Conservation (phyloP, 2,113 vertebrate species). For the Anarhynchus alexandrinus region DNA sequence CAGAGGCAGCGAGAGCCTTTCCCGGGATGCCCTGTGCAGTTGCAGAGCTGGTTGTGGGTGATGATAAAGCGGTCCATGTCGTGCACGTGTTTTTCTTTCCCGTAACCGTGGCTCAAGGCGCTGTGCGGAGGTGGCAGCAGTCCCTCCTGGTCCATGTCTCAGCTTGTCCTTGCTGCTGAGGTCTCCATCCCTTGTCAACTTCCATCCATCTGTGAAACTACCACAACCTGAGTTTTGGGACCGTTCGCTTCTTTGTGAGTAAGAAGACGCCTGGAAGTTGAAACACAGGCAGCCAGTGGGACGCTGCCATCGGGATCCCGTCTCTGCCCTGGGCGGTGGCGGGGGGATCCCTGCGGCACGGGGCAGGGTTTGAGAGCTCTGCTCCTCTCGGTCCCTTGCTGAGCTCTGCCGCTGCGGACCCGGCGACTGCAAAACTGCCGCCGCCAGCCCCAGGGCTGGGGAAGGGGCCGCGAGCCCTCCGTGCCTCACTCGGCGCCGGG, state of each 20-base stretch:
- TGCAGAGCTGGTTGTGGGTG: not conserved
- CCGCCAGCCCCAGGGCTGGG: not conserved
- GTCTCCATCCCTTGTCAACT: not conserved
- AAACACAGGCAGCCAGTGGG: no score
- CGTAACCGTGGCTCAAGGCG: accelerated
- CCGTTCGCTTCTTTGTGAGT: not conserved
- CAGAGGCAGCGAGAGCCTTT: not conserved
- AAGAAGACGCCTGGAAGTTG: not conserved
- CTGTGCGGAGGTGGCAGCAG: not conserved
- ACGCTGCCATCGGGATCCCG: accelerated
- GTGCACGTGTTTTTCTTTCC: accelerated
- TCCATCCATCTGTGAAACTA: not conserved
- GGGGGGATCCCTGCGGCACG: not conserved
- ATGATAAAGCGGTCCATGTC: accelerated
- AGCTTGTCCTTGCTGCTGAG: accelerated
- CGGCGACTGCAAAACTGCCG: not conserved
- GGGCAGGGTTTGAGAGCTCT: not conserved
- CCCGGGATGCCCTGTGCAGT: not conserved
- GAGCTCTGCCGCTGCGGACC: not conserved
- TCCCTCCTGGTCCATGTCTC: not conserved
- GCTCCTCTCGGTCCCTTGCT: not conserved
- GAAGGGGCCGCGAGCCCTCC: not conserved
- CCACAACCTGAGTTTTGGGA: not conserved
- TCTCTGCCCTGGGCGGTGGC: accelerated
- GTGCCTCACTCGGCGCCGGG: accelerated